Evolutionary conservation across 2,113 vertebrate genomes (phyloP), one percentile per base, ranked within the genome.

Genomic region (Perca fluviatilis): DNA sequence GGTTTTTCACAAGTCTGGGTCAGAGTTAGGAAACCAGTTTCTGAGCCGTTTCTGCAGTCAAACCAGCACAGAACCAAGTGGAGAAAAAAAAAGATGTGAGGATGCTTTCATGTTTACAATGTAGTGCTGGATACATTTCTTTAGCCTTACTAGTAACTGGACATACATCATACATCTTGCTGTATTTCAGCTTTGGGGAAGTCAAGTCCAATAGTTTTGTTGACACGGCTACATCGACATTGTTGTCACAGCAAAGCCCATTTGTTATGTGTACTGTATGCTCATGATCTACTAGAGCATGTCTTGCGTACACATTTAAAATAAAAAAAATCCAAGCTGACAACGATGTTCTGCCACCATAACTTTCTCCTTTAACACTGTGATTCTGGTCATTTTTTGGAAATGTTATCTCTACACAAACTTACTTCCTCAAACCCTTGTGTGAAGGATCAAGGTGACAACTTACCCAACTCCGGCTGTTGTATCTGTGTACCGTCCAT

Each of bases 321-420:
- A 89, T 90, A 90, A 94, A 91, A 33, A 5, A 27, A 75, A 66
- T 21, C 21, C 10, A 43, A 76, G 8, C 53, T 64, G 36, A 49
- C 47, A 83, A 79, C 25, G 11, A 54, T 60, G 10, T 27, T 47
- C 63, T 46, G 14, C 15, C 36, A 8, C 19, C 11, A 13, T 6
- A 5, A 40, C 19, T 27, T 61, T 67, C 8, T 18, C 6, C 19
- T 61, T 10, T 10, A 7, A 23, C 6, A 57, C 57, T 46, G 30
- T 61, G 57, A 70, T 77, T 5, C 33, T 6, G 21, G 58, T 40
- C 10, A 65, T 12, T n/a, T 21, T 46, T 57, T 27, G 1, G 2
- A 76, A 76, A 40, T 23, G 12, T 43, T 64, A 23, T n/a, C 12
- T 46, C 1, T 5, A 0, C n/a, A 5, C 6, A 27, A 74, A 23